Evolutionary conservation across 2,888 invertebrate genomes (phyloP).

Genomic region (Homarus gammarus): DNA sequence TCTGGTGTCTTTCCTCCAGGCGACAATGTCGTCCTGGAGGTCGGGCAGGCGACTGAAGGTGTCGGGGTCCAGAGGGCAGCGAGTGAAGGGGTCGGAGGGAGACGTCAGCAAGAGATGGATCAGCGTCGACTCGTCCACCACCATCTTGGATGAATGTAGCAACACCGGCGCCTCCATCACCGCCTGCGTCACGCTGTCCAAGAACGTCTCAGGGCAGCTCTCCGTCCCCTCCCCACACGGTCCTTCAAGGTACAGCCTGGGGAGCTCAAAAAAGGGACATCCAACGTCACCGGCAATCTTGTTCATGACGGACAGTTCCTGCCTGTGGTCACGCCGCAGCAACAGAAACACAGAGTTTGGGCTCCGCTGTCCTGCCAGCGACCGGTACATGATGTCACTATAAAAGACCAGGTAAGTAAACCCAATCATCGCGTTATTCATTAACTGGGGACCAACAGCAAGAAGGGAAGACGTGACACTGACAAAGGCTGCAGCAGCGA

Average conservation of each 20-base stretch:
- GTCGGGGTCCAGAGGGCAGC: background rate
- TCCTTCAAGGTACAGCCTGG: background rate
- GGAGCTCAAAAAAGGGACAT: background rate
- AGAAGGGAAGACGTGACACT: too few species aligned
- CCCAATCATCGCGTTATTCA: too few species aligned
- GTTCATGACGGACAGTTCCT: background rate
- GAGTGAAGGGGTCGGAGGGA: conserved; percentile 11
- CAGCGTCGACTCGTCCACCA: conserved; percentile 32
- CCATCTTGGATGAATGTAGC: background rate
- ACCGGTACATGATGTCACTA: too few species aligned
- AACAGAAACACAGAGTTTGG: background rate
- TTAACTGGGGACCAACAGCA: too few species aligned
- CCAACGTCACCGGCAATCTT: too few species aligned
- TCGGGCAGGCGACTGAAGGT: conserved; percentile 3
- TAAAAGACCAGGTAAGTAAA: too few species aligned
- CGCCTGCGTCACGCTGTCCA: conserved; percentile 26
- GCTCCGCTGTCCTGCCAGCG: too few species aligned
- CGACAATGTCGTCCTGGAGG: background rate
- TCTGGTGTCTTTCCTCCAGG: background rate
- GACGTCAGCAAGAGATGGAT: conserved; percentile 8
- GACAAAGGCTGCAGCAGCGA: too few species aligned
- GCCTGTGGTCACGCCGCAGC: conserved; percentile 9
- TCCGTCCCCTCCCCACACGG: too few species aligned
- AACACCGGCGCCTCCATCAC: conserved; percentile 26
- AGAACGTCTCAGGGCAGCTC: background rate